Percentiles rank a stretch among this genome's conserved stretches.
Evolutionary conservation across 2,797 vertebrate genomes (phyloP).

Genomic region (Merluccius polli): DNA sequence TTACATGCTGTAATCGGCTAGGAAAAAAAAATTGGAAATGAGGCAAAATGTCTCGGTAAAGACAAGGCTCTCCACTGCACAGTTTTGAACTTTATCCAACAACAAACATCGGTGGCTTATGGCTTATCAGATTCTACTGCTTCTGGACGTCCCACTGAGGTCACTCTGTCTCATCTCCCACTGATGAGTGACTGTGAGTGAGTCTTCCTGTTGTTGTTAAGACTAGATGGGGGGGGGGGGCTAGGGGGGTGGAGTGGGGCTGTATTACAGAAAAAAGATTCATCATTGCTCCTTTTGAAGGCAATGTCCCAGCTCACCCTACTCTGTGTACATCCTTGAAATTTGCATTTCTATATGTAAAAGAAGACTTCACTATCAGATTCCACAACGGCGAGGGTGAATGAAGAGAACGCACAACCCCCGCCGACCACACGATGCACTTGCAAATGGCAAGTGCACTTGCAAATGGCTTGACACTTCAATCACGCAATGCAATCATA

Average conservation of each 20-base stretch:
- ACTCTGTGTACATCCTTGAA: background rate
- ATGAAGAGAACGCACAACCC: background rate
- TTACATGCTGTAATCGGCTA: constrained; percentile 45
- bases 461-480: too few relatives aligned
- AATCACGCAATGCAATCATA: too few relatives aligned
- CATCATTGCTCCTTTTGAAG: background rate
- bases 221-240: background rate
- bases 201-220: background rate
- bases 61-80: background rate
- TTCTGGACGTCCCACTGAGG: background rate
- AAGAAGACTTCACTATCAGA: background rate
- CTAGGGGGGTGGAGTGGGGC: too few relatives aligned
- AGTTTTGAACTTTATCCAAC: constrained; percentile 1
- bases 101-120: background rate
- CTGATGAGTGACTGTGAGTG: background rate
- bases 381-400: background rate
- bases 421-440: too few relatives aligned
- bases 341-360: background rate
- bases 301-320: background rate
- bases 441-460: too few relatives aligned
- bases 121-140: background rate
- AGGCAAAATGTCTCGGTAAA: constrained; percentile 17
- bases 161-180: background rate
- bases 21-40: constrained; percentile 8
- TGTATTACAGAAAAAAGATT: background rate